These are phyloP conservation scores for Molossus molossus DNA, from an alignment of 2,797 vertebrate genomes.

Conservation along the genomic window DNA sequence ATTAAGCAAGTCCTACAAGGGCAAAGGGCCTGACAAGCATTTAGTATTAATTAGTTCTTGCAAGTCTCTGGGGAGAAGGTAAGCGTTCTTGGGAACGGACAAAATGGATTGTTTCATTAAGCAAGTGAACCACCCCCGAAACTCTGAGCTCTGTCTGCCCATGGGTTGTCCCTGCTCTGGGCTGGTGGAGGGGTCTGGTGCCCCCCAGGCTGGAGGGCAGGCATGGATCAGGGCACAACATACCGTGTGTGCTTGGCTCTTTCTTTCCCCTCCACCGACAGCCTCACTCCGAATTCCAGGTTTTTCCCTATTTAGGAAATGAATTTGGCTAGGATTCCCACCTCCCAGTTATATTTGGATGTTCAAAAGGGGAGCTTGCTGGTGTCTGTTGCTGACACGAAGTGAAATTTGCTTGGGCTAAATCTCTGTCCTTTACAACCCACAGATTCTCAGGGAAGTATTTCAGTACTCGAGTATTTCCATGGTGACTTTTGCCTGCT, in stretches of 20 bases:
- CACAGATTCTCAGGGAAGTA: not conserved
- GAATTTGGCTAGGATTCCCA: not conserved
- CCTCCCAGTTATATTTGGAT: not conserved
- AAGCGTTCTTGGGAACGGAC: slow-evolving; percentile 62
- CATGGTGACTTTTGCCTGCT: not conserved
- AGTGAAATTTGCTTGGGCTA: not conserved
- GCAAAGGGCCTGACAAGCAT: slow-evolving; percentile 76
- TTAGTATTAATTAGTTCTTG: slow-evolving; percentile 83
- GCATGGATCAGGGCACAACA: accelerated
- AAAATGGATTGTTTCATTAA: slow-evolving; percentile 69
- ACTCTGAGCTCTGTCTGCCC: not conserved
- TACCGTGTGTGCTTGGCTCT: accelerated
- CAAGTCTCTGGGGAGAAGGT: slow-evolving; percentile 60
- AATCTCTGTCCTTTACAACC: not conserved
- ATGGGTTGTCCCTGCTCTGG: not conserved
- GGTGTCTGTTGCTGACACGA: not conserved
- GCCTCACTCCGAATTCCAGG: not conserved
- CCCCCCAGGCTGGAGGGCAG: not conserved
- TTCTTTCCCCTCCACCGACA: not conserved
- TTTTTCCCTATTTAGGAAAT: not conserved
- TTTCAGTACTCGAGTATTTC: not conserved
- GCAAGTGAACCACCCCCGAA: not conserved
- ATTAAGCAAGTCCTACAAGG: slow-evolving; percentile 68
- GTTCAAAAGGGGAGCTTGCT: not conserved
- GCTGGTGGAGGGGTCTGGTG: not conserved